These are phyloP conservation scores for Ellobius talpinus DNA, from an alignment of 2,113 vertebrate species.

Conservation along the genomic window DNA sequence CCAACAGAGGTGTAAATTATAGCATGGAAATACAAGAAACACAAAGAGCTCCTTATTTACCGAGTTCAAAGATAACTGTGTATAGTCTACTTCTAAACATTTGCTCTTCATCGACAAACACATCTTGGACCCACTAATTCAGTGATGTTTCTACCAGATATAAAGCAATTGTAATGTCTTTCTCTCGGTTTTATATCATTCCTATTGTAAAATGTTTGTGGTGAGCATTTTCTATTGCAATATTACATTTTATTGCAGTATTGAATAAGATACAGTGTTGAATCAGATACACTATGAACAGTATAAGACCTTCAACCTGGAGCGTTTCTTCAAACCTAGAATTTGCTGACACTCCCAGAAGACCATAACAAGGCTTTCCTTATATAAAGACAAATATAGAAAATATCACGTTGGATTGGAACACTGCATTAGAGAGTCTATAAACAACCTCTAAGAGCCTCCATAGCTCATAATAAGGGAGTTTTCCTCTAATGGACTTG, in stretches of 20 bases:
- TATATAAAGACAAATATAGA: conserved; percentile 13
- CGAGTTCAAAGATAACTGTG: not conserved
- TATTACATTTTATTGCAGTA: not conserved
- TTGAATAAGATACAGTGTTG: not conserved
- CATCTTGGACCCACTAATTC: not conserved
- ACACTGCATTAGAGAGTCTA: not conserved
- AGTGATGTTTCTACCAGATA: not conserved
- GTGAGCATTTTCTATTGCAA: not conserved
- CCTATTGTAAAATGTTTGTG: not conserved
- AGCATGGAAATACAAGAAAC: not conserved
- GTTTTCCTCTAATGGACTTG: not conserved
- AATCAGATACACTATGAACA: no score
- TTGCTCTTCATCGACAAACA: not conserved
- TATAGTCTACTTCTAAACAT: not conserved
- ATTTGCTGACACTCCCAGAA: conserved; percentile 7
- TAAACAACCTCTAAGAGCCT: not conserved
- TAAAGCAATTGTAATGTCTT: not conserved
- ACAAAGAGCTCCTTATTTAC: not conserved
- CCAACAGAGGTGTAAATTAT: not conserved
- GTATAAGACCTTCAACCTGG: not conserved
- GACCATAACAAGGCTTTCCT: conserved; percentile 18
- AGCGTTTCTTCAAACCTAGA: not conserved
- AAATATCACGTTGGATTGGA: not conserved
- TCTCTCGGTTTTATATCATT: not conserved
- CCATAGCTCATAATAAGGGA: not conserved